phyloP scores from a whole-genome alignment of 2,797 vertebrate species.

The Sebastes vulpes region DNA sequence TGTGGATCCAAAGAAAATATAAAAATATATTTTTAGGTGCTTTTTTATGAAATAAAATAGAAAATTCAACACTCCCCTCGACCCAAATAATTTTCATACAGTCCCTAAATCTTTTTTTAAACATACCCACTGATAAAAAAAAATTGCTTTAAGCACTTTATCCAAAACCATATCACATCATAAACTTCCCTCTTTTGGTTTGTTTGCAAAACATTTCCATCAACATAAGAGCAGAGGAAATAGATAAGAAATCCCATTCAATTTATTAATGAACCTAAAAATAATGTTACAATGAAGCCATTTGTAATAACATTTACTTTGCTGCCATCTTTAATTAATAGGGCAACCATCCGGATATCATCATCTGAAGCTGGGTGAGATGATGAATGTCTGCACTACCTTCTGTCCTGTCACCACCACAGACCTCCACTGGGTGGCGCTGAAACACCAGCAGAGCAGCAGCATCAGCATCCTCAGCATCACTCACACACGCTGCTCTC shows the following conservation, averaged over 20 bases:
- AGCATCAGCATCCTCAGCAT: too few species aligned
- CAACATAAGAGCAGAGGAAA: neutral
- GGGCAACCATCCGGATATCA: neutral
- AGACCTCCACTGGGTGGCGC: conserved; percentile 65
- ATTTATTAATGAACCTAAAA: neutral
- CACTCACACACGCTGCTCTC: conserved; percentile 22
- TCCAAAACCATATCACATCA: neutral
- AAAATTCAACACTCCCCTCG: neutral
- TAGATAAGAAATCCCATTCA: neutral
- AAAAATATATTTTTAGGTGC: too few species aligned
- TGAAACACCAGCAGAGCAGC: conserved; percentile 35
- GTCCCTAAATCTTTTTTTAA: neutral
- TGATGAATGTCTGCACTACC: neutral
- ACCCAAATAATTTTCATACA: neutral
- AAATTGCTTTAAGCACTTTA: neutral
- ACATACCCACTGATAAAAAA: neutral
- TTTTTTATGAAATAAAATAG: neutral
- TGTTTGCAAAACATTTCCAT: neutral
- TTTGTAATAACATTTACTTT: neutral
- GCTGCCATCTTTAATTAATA: neutral
- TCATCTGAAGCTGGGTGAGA: neutral
- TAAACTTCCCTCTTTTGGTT: neutral
- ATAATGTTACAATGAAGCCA: neutral
- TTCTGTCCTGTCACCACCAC: neutral
- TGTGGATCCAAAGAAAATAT: neutral